Evolutionary conservation across 2,888 invertebrate genomes (phyloP).

Genomic region (Gasteruption jaculator): DNA sequence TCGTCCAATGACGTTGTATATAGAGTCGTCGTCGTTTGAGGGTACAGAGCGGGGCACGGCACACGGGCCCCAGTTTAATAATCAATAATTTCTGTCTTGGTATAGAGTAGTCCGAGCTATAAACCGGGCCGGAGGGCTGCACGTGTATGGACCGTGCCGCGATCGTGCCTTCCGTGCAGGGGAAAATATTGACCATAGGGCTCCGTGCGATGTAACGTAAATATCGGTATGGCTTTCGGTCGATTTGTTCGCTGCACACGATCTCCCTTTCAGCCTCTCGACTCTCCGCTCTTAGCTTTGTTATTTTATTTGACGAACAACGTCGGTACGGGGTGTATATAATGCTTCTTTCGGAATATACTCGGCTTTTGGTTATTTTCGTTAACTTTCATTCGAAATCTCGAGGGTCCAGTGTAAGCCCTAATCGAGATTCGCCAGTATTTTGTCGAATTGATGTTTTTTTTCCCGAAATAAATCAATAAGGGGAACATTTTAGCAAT

Average conservation of each 20-base stretch:
- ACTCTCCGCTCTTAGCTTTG: conserved; percentile 17
- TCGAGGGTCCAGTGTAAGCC: too few relatives aligned
- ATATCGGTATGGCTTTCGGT: too few relatives aligned
- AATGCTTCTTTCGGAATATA: conserved; percentile 27
- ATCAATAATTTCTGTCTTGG: conserved; percentile 41
- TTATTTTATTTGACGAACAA: conserved; percentile 33
- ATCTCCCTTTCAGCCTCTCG: conserved; percentile 18
- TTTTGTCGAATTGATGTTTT: too few relatives aligned
- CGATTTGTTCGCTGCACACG: conserved; percentile 10
- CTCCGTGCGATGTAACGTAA: too few relatives aligned
- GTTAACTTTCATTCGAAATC: too few relatives aligned
- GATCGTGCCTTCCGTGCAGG: conserved; percentile 27
- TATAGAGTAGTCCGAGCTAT: conserved; percentile 11
- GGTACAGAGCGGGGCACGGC: conserved; percentile 9
- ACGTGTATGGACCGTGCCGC: conserved; percentile 40
- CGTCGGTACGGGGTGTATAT: conserved; percentile 24
- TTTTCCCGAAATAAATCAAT: too few relatives aligned
- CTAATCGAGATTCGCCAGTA: too few relatives aligned
- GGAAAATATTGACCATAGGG: conserved; percentile 33
- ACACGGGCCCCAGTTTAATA: conserved; percentile 38
- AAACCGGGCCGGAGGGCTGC: conserved; percentile 31
- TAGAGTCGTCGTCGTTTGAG: conserved; percentile 14
- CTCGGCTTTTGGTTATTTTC: too few relatives aligned
- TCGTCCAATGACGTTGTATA: too few relatives aligned
- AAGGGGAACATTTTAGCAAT: too few relatives aligned